A percentile compares a stretch with the other conserved stretches of the same genome.
Conservation (phyloP, 2,797 vertebrate genomes). For the Gallinago solitaria region DNA sequence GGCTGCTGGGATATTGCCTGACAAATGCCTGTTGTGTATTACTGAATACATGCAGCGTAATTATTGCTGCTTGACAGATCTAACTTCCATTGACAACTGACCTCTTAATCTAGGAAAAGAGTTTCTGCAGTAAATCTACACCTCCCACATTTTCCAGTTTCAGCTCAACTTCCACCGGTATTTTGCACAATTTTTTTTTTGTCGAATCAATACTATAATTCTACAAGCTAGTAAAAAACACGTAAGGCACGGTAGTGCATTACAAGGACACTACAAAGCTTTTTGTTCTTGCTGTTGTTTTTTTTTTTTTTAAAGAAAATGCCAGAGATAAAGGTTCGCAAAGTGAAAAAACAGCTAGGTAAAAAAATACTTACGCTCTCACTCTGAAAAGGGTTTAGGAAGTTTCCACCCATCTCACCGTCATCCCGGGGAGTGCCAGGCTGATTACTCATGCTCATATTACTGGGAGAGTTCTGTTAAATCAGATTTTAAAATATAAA, state of each 20-base stretch:
- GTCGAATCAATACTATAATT: not conserved
- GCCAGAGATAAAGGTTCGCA: not conserved
- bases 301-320: not conserved
- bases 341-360: not conserved
- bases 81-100: not conserved
- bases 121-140: not conserved
- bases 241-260: not conserved
- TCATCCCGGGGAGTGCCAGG: constrained; percentile 97
- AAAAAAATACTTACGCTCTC: constrained; percentile 88
- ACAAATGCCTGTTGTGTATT: not conserved
- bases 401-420: constrained; percentile 96
- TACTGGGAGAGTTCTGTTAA: constrained; percentile 94
- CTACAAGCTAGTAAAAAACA: not conserved
- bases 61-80: not conserved
- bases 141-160: not conserved
- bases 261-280: not conserved
- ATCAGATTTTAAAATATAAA: constrained; percentile 47
- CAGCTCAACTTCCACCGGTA: not conserved
- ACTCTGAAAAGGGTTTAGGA: constrained; percentile 98
- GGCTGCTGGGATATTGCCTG: not conserved
- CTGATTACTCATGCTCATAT: constrained; percentile 98
- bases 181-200: not conserved
- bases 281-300: not conserved
- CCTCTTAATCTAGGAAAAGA: not conserved
- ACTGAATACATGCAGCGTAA: not conserved